Evolutionary conservation across 1,140 invertebrate genomes (phyloP).

Genomic region (Scaptomyza hsui): DNA sequence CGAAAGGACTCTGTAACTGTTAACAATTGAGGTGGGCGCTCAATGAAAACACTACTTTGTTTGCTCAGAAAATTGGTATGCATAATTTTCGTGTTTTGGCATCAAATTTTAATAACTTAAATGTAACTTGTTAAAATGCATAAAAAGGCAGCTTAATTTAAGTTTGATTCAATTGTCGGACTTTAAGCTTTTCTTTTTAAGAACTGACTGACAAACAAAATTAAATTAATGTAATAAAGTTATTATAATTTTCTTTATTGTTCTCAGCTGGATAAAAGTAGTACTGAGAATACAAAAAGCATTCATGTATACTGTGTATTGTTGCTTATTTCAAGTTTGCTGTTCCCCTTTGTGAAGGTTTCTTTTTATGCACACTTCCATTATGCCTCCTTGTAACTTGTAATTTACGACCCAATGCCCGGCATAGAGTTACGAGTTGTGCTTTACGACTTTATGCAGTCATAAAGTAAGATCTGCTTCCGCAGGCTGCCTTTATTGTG

Average conservation of each 20-base stretch:
- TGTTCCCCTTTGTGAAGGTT: not conserved
- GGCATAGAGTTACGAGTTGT: slow-evolving; percentile 4
- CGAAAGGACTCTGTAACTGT: not conserved
- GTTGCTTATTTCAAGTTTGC: not conserved
- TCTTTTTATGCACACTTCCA: not conserved
- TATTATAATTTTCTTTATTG: not conserved
- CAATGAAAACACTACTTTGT: not conserved
- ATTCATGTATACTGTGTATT: not conserved
- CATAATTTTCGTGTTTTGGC: too few species aligned
- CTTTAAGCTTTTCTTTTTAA: too few species aligned
- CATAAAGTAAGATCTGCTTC: slow-evolving; percentile 17
- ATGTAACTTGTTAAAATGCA: too few species aligned
- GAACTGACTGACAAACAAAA: not conserved
- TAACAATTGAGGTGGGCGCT: not conserved
- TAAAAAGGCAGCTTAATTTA: too few species aligned
- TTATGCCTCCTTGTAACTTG: slow-evolving; percentile 1
- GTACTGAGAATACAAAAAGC: not conserved
- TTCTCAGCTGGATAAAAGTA: not conserved
- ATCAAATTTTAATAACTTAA: too few species aligned
- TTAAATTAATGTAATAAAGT: not conserved
- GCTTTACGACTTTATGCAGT: slow-evolving; percentile 11
- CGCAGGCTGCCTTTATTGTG: not conserved
- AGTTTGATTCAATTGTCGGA: too few species aligned
- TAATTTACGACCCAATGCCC: slow-evolving; percentile 23
- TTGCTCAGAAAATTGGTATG: too few species aligned